These are phyloP conservation scores for Gavialis gangeticus DNA, from an alignment of 2,113 vertebrate genomes.

Conservation along the genomic window DNA sequence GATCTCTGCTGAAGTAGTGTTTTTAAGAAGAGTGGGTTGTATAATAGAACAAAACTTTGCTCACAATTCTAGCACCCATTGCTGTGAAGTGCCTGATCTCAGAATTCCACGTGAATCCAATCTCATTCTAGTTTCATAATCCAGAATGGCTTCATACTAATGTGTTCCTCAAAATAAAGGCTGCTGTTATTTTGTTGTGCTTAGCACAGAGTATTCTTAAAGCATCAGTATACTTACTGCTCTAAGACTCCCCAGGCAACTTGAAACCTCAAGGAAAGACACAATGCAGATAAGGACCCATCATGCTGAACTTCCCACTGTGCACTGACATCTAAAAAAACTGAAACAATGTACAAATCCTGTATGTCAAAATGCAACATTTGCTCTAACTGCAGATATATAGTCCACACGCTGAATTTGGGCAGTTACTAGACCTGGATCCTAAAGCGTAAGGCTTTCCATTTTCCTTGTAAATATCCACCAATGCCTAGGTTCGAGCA, in stretches of 20 bases:
- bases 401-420: accelerated
- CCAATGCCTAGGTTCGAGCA: neutral
- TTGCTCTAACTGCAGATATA: accelerated
- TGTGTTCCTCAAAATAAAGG: neutral
- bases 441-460: neutral
- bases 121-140: neutral
- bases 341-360: neutral
- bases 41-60: neutral
- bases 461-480: neutral
- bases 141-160: neutral
- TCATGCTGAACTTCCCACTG: neutral
- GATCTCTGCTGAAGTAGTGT: neutral
- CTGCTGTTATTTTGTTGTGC: neutral
- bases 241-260: neutral
- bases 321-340: neutral
- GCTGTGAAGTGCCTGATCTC: neutral
- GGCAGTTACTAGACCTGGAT: neutral
- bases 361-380: neutral
- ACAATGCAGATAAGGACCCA: neutral
- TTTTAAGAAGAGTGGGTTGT: neutral
- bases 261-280: neutral
- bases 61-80: neutral
- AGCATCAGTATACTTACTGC: conserved; percentile 1
- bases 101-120: neutral
- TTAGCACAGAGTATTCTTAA: neutral